A percentile compares a stretch with the other conserved stretches of the same genome.
Evolutionary conservation across 2,113 vertebrate species (phyloP).

Genomic region (Sphaerodactylus townsendi): DNA sequence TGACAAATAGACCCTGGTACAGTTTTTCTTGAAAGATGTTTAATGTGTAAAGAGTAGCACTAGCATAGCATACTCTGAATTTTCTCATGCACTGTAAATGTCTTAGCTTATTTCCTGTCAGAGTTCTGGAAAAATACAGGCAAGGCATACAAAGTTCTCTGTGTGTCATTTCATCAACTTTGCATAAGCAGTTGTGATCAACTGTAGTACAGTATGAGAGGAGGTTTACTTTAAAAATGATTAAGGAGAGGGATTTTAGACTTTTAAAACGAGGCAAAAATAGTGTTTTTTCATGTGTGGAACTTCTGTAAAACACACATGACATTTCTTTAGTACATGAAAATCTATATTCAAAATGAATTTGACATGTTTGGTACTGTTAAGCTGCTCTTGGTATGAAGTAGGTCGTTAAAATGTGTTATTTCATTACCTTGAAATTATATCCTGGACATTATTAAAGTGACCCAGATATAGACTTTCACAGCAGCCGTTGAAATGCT

Average conservation of each 20-base stretch:
- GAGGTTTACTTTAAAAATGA: constrained; percentile 56
- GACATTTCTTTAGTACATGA: neutral
- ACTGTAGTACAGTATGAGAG: constrained; percentile 61
- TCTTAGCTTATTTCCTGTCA: constrained; percentile 49
- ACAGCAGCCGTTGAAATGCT: constrained; percentile 66
- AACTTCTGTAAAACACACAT: constrained; percentile 15
- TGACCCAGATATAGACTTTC: constrained; percentile 73
- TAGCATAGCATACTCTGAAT: constrained; percentile 39
- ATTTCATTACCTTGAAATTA: constrained; percentile 64
- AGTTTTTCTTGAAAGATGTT: constrained; percentile 63
- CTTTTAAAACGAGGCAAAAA: constrained; percentile 8
- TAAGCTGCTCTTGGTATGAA: constrained; percentile 52
- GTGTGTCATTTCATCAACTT: constrained; percentile 62
- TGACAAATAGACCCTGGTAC: constrained; percentile 50
- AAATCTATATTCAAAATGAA: constrained; percentile 19
- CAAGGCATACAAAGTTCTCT: constrained; percentile 57
- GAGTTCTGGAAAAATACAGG: constrained; percentile 70
- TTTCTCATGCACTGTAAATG: constrained; percentile 41
- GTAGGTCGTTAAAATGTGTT: constrained; percentile 58
- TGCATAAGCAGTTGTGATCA: constrained; percentile 66
- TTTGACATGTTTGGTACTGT: constrained; percentile 36
- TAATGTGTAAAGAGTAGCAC: constrained; percentile 26
- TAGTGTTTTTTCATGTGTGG: neutral
- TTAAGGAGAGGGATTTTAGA: constrained; percentile 45
- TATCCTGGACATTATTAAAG: constrained; percentile 65